Base-by-base conservation (phyloP, 2,113 vertebrate species). In the Epinephelus moara region DNA sequence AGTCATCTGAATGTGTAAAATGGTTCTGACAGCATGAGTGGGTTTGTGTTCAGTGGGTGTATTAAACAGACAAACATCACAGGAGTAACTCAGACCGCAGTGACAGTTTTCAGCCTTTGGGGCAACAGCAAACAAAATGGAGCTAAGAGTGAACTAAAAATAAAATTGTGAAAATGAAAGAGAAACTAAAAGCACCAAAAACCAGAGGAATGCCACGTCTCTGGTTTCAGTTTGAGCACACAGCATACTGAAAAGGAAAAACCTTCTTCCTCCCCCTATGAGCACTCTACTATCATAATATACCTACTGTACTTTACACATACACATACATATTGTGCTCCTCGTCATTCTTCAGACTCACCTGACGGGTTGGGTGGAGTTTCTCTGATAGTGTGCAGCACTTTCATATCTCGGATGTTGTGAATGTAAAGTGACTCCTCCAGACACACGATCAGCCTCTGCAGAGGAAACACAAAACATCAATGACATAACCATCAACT, bases 321-420 rank as follows among this genome's bases (percentile, higher is more conserved):
- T 13, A 7, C 40, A 42, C 40, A 42, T 10, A 12, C 42, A 11
- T 3, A 72, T 9, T n/a, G 11, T 23, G 19, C 4, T n/a, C 3
- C 25, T 12, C 1, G 4, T 27, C 9, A 6, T 73, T 64, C 7
- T 19, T 37, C 23, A 19, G 25, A 69, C 88, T 92, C 85, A 98
- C 97, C 97, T 90, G 97, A 95, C 40, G 97, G 98, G 91, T 99
- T 98, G n/a, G 98, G 98, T 12, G 98, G 98, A 0, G 98, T 99
- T 94, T 99, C 98, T 91, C 98, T 94, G 94, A 99, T 99, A n/a
- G 98, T 99, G 88, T 99, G 98, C 89, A 99, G 95, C 42, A 99
- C 98, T 95, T 99, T 99, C 98, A 99, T 99, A 94, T 99, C 98
- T 93, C 98, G 94, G 91, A 99, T 99, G 92, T 99, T 99, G 95